Conservation (phyloP, 1,140 invertebrate genomes). For the Adelges cooleyi region DNA sequence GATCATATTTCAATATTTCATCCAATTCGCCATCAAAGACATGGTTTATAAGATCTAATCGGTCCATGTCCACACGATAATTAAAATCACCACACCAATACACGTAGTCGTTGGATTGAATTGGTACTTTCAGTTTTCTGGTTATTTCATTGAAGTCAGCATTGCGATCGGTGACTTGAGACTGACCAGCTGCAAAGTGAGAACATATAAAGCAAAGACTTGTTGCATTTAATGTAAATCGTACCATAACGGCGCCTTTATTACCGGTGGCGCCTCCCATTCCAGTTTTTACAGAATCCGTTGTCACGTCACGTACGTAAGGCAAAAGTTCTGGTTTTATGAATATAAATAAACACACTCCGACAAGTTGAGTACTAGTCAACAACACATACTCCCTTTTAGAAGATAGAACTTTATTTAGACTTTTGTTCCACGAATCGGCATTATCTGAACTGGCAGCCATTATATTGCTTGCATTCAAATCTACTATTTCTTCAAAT, state of each 20-base stretch:
- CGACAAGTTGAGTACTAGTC: constrained; percentile 93
- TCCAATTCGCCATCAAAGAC: constrained; percentile 66
- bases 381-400: constrained; percentile 83
- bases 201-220: constrained; percentile 96
- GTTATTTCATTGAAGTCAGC: constrained; percentile 93
- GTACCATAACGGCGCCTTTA: constrained; percentile 92
- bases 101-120: constrained; percentile 95
- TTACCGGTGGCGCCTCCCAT: constrained; percentile 89
- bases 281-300: constrained; percentile 95
- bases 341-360: constrained; percentile 94
- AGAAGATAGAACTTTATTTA: constrained; percentile 81
- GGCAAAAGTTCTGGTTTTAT: constrained; percentile 75
- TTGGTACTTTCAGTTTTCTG: constrained; percentile 83
- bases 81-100: constrained; percentile 99
- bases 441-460: constrained; percentile 87
- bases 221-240: constrained; percentile 81
- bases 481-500: constrained; percentile 98
- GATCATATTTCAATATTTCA: constrained; percentile 74
- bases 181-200: constrained; percentile 97
- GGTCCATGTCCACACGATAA: constrained; percentile 91
- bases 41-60: constrained; percentile 83
- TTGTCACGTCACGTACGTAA: constrained; percentile 80
- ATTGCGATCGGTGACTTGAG: constrained; percentile 88
- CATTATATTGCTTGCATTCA: constrained; percentile 97
- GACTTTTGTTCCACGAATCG: constrained; percentile 86